These are phyloP conservation scores for Patella pellucida DNA, from an alignment of 2,888 invertebrate genomes.

Conservation along the genomic window DNA sequence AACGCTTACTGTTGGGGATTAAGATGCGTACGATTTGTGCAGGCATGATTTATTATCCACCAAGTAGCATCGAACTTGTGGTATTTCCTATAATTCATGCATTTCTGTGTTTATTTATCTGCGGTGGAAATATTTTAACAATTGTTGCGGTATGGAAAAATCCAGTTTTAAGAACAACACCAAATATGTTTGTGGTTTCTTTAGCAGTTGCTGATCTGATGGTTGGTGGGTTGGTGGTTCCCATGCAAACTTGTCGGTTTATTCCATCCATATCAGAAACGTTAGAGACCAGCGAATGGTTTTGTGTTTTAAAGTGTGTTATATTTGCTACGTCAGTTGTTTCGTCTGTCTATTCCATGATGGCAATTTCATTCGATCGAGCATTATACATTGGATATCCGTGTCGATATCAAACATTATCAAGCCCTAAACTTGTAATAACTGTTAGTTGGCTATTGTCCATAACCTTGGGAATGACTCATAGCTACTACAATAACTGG, in stretches of 20 bases:
- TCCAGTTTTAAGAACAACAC: conserved; percentile 27
- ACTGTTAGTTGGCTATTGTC: conserved; percentile 6
- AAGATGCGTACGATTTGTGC: no score
- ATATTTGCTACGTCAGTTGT: conserved; percentile 20
- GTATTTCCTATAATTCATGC: no score
- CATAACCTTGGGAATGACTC: not conserved
- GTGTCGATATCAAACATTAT: not conserved
- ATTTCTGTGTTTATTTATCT: conserved; percentile 18
- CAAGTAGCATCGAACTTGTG: no score
- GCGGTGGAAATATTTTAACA: conserved; percentile 32
- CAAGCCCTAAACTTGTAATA: not conserved
- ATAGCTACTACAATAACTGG: conserved; percentile 12
- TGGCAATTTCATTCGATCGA: conserved; percentile 28
- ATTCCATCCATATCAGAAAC: not conserved
- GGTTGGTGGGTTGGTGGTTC: conserved; percentile 24
- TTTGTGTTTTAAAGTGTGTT: conserved; percentile 26
- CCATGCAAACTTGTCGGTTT: conserved; percentile 18
- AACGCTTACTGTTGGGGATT: no score
- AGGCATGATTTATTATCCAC: no score
- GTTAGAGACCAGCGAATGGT: conserved; percentile 17
- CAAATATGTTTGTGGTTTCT: conserved; percentile 37
- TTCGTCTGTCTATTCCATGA: conserved; percentile 23
- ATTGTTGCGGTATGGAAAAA: conserved; percentile 27
- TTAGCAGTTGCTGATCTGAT: conserved; percentile 35
- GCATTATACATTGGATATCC: conserved; percentile 13